Conservation (phyloP, 2,797 vertebrate species). For the Malurus splendens region DNA sequence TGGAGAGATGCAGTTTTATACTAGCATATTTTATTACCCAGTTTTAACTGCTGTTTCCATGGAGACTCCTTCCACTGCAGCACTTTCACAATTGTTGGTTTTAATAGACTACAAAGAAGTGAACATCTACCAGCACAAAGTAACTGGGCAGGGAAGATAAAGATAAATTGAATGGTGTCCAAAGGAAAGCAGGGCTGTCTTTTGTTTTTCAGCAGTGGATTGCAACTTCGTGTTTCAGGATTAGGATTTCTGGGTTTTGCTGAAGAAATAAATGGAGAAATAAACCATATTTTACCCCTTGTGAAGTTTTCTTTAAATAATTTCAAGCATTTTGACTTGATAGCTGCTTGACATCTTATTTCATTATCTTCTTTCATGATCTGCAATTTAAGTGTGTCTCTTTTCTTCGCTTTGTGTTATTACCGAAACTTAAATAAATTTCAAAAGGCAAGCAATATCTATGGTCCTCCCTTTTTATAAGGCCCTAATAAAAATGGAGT, state of each 20-base stretch:
- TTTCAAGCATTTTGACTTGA: neutral
- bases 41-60: neutral
- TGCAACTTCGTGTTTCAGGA: neutral
- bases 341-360: neutral
- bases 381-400: neutral
- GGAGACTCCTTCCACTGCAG: neutral
- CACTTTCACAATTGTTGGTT: neutral
- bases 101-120: neutral
- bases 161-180: neutral
- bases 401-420: neutral
- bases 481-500: neutral
- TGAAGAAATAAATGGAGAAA: neutral
- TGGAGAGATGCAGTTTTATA: neutral
- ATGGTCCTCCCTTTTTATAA: neutral
- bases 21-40: neutral
- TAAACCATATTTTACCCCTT: neutral
- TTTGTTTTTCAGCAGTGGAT: neutral
- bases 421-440: neutral
- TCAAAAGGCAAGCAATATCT: neutral
- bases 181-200: neutral
- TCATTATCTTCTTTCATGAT: neutral
- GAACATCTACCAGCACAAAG: neutral
- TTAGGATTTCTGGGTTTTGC: neutral
- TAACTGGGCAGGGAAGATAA: neutral
- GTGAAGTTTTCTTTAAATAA: neutral